Conservation (phyloP, 2,797 vertebrate genomes). For the Sciaenops ocellatus region DNA sequence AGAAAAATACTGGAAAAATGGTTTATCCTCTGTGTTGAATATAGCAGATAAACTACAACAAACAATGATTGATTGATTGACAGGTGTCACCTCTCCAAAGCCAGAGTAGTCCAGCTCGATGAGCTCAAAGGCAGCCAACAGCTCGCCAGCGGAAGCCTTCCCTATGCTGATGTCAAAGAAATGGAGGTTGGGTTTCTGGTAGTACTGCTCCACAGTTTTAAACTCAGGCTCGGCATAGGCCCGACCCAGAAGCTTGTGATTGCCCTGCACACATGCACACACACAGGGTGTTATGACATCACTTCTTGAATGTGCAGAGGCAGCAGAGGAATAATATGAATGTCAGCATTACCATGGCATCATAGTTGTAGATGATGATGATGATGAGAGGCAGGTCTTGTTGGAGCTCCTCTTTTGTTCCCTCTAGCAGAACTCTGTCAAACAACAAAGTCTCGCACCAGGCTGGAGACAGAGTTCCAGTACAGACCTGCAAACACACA, state of each 20-base stretch:
- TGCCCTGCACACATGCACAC: slow-evolving; percentile 77
- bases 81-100: slow-evolving; percentile 88
- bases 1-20: too few relatives aligned
- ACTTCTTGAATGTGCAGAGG: not conserved
- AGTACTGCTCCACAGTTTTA: slow-evolving; percentile 88
- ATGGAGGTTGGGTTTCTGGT: slow-evolving; percentile 86
- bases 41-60: too few relatives aligned
- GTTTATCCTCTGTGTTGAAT: too few relatives aligned
- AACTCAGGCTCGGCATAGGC: slow-evolving; percentile 90
- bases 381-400: slow-evolving; percentile 90
- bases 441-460: slow-evolving; percentile 93
- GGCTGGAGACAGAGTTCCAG: slow-evolving; percentile 92
- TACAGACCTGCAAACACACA: slow-evolving; percentile 82
- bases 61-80: slow-evolving; percentile 2
- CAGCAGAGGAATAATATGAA: not conserved
- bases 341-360: slow-evolving; percentile 86
- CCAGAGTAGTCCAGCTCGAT: slow-evolving; percentile 92
- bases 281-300: not conserved
- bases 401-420: slow-evolving; percentile 89
- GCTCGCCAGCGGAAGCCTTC: slow-evolving; percentile 87
- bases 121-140: slow-evolving; percentile 93
- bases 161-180: slow-evolving; percentile 92
- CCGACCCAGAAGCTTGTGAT: slow-evolving; percentile 87
- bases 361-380: slow-evolving; percentile 90
- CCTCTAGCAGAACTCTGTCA: slow-evolving; percentile 92